Evolutionary conservation across 2,888 invertebrate species (phyloP).

Genomic region (Calliphora vomitoria): DNA sequence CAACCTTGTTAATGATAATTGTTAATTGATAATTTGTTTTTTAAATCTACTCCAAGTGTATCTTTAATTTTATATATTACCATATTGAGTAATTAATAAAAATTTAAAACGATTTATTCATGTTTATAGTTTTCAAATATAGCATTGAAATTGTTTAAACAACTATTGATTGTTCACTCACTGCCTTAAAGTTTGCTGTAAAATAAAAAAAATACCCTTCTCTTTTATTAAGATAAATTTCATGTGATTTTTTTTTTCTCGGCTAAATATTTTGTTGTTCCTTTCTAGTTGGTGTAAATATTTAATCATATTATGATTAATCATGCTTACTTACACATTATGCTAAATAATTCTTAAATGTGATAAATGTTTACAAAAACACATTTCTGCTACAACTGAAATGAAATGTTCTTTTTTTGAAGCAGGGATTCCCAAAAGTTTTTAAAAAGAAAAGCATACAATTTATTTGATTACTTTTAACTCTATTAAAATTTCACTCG

Average conservation of each 20-base stretch:
- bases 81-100: conserved; percentile 14
- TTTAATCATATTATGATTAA: conserved; percentile 49
- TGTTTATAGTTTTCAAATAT: not conserved
- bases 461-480: too few relatives aligned
- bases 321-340: conserved; percentile 51
- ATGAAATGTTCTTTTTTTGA: conserved; percentile 19
- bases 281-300: conserved; percentile 41
- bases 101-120: conserved; percentile 6
- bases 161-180: not conserved
- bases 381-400: conserved; percentile 10
- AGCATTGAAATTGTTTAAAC: conserved; percentile 23
- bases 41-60: not conserved
- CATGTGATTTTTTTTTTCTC: conserved; percentile 25
- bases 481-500: too few relatives aligned
- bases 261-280: conserved; percentile 13
- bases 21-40: too few relatives aligned
- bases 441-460: not conserved
- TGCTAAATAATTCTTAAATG: conserved; percentile 59
- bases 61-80: conserved; percentile 3
- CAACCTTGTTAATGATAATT: too few relatives aligned
- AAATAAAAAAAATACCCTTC: conserved; percentile 36
- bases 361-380: conserved; percentile 41
- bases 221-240: conserved; percentile 47
- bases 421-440: conserved; percentile 21
- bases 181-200: not conserved